Conservation (phyloP, 2,888 invertebrate species). For the Drosophila lacicola region DNA sequence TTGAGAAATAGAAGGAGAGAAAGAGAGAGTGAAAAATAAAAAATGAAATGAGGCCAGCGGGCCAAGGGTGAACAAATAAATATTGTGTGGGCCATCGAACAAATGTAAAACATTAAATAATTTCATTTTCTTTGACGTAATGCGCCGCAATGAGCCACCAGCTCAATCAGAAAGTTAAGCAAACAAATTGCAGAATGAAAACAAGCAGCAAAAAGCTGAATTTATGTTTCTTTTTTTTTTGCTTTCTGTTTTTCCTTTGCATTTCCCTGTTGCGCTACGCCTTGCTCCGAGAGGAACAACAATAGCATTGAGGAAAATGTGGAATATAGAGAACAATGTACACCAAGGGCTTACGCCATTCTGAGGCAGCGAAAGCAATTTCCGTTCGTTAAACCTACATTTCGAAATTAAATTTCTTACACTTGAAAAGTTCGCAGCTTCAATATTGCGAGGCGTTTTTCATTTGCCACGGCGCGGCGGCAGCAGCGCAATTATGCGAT, state of each 20-base stretch:
- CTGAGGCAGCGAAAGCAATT: conserved; percentile 73
- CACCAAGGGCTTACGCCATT: conserved; percentile 51
- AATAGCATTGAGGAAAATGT: conserved; percentile 16
- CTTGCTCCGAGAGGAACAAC: conserved; percentile 25
- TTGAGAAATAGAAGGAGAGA: not conserved
- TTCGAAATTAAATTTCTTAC: conserved; percentile 80
- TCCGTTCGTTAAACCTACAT: conserved; percentile 81
- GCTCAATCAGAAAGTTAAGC: conserved; percentile 78
- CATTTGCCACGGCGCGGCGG: conserved; percentile 47
- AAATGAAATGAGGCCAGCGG: conserved; percentile 15
- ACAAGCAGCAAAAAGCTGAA: conserved; percentile 64
- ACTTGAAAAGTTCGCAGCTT: conserved; percentile 77
- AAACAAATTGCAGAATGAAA: conserved; percentile 75
- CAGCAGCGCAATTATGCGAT: conserved; percentile 66
- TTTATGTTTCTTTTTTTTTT: conserved; percentile 23
- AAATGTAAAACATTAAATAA: conserved; percentile 73
- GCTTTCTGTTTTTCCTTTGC: conserved; percentile 16
- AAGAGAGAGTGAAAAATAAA: conserved; percentile 5
- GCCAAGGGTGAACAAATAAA: conserved; percentile 29
- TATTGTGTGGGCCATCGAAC: conserved; percentile 32
- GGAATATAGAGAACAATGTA: conserved; percentile 39
- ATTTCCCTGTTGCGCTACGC: conserved; percentile 13
- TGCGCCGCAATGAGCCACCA: conserved; percentile 56
- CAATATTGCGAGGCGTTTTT: conserved; percentile 69
- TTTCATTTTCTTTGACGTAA: conserved; percentile 55